phyloP scores from a whole-genome alignment of 2,113 vertebrate species.

The Psilopsiagon aurifrons region DNA sequence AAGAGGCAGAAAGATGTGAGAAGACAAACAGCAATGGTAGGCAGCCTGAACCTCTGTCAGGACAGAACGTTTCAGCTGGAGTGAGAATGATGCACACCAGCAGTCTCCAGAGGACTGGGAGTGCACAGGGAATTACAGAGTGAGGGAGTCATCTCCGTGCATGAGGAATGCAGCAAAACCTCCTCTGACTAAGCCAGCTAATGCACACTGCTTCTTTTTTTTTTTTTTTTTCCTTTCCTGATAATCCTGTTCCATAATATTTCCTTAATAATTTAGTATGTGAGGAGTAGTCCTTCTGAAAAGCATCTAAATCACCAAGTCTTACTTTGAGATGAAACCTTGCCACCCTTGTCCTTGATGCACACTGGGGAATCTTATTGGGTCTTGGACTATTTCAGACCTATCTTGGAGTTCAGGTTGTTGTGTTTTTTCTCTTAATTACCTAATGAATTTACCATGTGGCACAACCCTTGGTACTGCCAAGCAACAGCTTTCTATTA shows the following conservation, averaged over 20 bases:
- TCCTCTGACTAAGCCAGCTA: constrained; percentile 44
- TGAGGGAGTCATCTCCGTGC: constrained; percentile 35
- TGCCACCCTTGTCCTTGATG: background rate
- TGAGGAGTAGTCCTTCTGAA: constrained; percentile 1
- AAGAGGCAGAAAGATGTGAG: background rate
- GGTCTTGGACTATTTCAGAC: background rate
- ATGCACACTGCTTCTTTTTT: background rate
- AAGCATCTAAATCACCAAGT: background rate
- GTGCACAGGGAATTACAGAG: constrained; percentile 52
- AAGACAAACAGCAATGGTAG: background rate
- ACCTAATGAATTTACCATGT: constrained; percentile 15
- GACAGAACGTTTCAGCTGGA: constrained; percentile 1
- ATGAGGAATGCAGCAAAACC: constrained; percentile 62
- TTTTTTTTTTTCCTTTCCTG: constrained; percentile 3
- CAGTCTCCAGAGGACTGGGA: constrained; percentile 31
- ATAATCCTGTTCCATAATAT: constrained; percentile 44
- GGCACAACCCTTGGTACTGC: constrained; percentile 14
- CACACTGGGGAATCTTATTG: background rate
- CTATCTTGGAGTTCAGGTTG: background rate
- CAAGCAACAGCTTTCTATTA: constrained; percentile 38
- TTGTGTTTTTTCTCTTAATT: background rate
- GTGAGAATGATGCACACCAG: constrained; percentile 29
- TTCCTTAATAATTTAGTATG: constrained; percentile 43
- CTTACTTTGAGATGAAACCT: background rate
- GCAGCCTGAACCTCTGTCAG: background rate